Conservation (phyloP, 2,888 invertebrate species). For the Epistrophella euchroma region DNA sequence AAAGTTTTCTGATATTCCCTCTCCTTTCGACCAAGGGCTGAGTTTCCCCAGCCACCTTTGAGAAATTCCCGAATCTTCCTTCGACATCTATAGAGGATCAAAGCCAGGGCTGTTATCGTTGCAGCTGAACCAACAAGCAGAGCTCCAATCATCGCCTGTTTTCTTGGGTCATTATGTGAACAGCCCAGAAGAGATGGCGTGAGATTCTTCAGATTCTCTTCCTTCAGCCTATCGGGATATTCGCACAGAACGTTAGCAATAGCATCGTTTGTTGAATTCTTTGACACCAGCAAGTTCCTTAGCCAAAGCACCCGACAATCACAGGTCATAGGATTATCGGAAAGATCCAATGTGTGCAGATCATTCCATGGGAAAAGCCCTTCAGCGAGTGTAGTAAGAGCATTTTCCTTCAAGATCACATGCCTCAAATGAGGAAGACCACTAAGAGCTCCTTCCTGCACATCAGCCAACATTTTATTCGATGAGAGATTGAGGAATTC, state of each 20-base stretch:
- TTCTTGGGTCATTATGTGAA: conserved; percentile 90
- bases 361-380: conserved; percentile 92
- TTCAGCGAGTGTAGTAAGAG: conserved; percentile 90
- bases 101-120: conserved; percentile 88
- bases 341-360: conserved; percentile 89
- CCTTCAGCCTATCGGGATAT: conserved; percentile 89
- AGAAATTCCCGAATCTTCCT: conserved; percentile 91
- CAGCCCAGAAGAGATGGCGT: conserved; percentile 92
- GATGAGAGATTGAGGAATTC: conserved; percentile 90
- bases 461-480: conserved; percentile 89
- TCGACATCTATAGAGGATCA: conserved; percentile 91
- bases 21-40: conserved; percentile 87
- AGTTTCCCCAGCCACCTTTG: conserved; percentile 86
- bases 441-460: conserved; percentile 91
- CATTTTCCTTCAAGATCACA: conserved; percentile 91
- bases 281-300: conserved; percentile 86
- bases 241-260: conserved; percentile 87
- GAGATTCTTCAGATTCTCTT: conserved; percentile 88
- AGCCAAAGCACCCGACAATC: conserved; percentile 93
- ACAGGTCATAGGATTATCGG: conserved; percentile 92
- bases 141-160: conserved; percentile 92
- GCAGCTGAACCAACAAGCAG: conserved; percentile 90
- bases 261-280: conserved; percentile 82
- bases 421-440: conserved; percentile 92
- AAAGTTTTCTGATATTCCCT: conserved; percentile 95